phyloP scores from a whole-genome alignment of 2,797 vertebrate species.

The Labeo calbasu region DNA sequence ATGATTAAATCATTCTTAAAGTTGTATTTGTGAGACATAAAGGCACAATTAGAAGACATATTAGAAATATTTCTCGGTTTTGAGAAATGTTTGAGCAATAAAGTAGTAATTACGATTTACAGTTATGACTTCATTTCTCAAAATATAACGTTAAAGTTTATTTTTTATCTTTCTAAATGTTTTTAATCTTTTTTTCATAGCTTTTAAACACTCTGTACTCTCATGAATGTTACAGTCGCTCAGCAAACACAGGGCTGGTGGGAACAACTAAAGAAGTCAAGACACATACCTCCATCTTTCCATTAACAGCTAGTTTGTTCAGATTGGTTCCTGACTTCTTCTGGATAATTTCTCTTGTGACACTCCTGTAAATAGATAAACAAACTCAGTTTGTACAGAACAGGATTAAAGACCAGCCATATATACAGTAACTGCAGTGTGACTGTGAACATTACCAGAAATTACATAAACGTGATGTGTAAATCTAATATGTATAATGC shows the following conservation, averaged over 20 bases:
- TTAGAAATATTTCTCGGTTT: not conserved
- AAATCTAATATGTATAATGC: not conserved
- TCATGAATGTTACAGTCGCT: no score
- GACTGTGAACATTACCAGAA: not conserved
- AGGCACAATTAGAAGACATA: not conserved
- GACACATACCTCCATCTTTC: not conserved
- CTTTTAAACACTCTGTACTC: not conserved
- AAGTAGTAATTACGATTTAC: not conserved
- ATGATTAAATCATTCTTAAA: not conserved
- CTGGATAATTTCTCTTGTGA: not conserved
- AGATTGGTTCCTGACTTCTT: not conserved
- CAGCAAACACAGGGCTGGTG: not conserved
- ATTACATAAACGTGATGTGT: not conserved
- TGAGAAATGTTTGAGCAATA: not conserved
- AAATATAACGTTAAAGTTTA: not conserved
- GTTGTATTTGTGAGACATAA: not conserved
- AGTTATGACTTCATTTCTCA: not conserved
- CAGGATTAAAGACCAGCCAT: not conserved
- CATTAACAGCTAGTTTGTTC: not conserved
- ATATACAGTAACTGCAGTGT: not conserved
- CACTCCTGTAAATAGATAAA: not conserved
- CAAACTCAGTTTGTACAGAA: not conserved
- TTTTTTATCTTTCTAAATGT: not conserved
- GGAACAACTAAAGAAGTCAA: conserved; percentile 10
- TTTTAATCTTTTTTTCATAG: not conserved